Evolutionary conservation across 2,888 invertebrate genomes (phyloP), one percentile per base, ranked within the genome.

Genomic region (Lymantria dispar): DNA sequence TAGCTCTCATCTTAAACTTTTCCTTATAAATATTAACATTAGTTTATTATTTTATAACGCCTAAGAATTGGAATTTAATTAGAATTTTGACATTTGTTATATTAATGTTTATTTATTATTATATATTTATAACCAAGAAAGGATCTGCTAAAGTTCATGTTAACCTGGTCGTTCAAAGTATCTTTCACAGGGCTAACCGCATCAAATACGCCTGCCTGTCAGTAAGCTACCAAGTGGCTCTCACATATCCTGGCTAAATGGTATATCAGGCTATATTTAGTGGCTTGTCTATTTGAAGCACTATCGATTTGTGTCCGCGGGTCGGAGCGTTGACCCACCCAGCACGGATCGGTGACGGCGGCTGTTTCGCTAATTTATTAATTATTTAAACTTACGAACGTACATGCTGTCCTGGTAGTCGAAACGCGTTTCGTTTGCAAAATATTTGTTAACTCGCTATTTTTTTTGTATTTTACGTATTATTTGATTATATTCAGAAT

Each of bases 321-420:
- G 63, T 67, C 78, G 63, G 88, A 74, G 80, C 89, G 79, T 82
- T 85, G 90, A 89, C 88, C 89, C 78, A 78, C 52, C 66, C 70
- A 64, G 68, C 69, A 68, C 74, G 72, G 72, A 65, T 54, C 74
- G 80, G 66, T 78, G 66, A 73, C 74, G 80, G 66, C 78, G 66
- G 74, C 52, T 78, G 80, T 80, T 87, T 85, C 84, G 85, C 84
- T 88, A 89, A 90, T 89, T 88, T 87, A 87, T 87, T 88, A 90
- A 88, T 88, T 87, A 88, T 84, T 84, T 81, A 84, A 74, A 77
- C 78, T 76, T 72, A 67, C 75, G 61, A 72, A 76, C 74, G 63
- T 60, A 61, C 68, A 77, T 82, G 70, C 58, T 71, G 59, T 61
- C 72, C 74, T 76, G 9, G 78, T 73, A 67, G 43, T 52, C 50